Evolutionary conservation across 2,888 invertebrate species (phyloP), one percentile per base, ranked within the genome.

Genomic region (Acanthosepion esculentum): DNA sequence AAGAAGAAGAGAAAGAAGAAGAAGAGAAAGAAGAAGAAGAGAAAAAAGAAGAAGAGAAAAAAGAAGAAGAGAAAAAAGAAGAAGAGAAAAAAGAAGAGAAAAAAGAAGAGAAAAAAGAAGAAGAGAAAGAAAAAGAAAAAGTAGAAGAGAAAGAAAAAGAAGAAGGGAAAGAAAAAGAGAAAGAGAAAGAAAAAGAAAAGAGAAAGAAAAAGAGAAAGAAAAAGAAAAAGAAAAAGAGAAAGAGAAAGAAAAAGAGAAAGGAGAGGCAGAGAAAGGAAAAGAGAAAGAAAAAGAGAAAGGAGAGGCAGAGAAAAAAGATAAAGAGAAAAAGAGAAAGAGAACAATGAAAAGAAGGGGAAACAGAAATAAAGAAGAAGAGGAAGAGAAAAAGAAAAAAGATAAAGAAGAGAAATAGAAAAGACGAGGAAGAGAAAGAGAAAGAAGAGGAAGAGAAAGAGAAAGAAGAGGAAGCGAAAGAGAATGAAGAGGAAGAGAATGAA

Each of bases 381-480:
- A 94, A 29, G 23, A 6, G n/a, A 48, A 23, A 91, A 48, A 18
- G 6, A 48, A n/a, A 6, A 64, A 0, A 10, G 29, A 20, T 6
- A 23, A 48, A 78, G 10, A 10, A 94, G 23, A 29, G n/a, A n/a
- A n/a, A n/a, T n/a, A n/a, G n/a, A n/a, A n/a, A n/a, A n/a, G n/a
- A n/a, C n/a, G n/a, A n/a, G 4, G 53, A 91, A 41, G 33, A 33
- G 0, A 41, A 29, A 48, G 29, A 41, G 48, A 41, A 48, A 91
- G 53, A 29, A 64, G 48, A 94, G 41, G 92, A 55, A 33, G 29
- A 92, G 64, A 91, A 48, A 55, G 48, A 94, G 41, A 94, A 55
- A 33, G 29, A 92, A 48, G 53, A 48, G 48, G 48, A 78, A 53
- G 41, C 7, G 5, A 10, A 33, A 48, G 59, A 41, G 1, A 33